Percentiles rank a stretch among this genome's conserved stretches.
Evolutionary conservation across 2,797 vertebrate genomes (phyloP).

Genomic region (Atherinosoma microstoma): DNA sequence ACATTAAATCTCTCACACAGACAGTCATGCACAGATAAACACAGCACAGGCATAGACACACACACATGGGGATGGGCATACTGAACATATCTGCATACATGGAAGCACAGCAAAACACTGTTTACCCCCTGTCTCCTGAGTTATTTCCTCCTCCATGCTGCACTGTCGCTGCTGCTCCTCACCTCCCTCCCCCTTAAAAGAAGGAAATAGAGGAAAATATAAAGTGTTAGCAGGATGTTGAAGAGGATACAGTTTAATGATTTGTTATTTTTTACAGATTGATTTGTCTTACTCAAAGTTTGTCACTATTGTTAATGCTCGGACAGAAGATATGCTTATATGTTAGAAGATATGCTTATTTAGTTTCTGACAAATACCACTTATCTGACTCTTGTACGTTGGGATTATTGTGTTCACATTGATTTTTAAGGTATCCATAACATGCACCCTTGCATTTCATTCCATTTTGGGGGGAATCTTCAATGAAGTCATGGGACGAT

Average conservation of each 20-base stretch:
- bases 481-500: not conserved
- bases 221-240: conserved; percentile 29
- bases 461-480: not conserved
- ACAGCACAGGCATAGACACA: conserved; percentile 31
- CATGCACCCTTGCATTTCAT: not conserved
- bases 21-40: conserved; percentile 35
- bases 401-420: not conserved
- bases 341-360: not conserved
- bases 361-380: not conserved
- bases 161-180: conserved; percentile 86
- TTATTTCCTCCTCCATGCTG: conserved; percentile 81
- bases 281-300: not conserved
- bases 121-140: conserved; percentile 81
- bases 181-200: conserved; percentile 77
- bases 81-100: conserved; percentile 23
- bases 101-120: conserved; percentile 25
- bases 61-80: conserved; percentile 32
- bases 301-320: not conserved
- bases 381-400: not conserved
- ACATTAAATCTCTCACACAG: conserved; percentile 29
- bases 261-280: not conserved
- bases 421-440: not conserved
- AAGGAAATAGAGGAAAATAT: conserved; percentile 41
- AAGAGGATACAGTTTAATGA: conserved; percentile 6
- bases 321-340: not conserved